phyloP scores from a whole-genome alignment of 2,113 vertebrate genomes.

The Tetraodon nigroviridis region DNA sequence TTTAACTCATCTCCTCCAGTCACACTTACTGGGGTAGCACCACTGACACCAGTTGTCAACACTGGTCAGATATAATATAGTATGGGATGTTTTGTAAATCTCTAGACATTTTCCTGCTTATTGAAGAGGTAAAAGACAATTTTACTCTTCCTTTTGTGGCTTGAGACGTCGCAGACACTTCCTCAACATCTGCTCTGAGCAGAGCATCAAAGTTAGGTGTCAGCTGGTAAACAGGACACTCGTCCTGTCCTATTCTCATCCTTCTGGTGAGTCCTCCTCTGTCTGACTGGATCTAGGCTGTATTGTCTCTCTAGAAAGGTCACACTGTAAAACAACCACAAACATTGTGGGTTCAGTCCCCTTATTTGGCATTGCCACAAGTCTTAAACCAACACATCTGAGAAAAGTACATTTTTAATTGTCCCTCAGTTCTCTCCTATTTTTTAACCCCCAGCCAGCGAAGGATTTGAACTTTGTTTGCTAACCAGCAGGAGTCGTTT shows the following conservation, averaged over 20 bases:
- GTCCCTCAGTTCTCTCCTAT: slow-evolving; percentile 7
- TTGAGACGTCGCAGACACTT: slow-evolving; percentile 13
- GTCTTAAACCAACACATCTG: slow-evolving; percentile 6
- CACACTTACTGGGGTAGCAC: too few relatives aligned
- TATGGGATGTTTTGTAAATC: too few relatives aligned
- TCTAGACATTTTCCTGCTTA: too few relatives aligned
- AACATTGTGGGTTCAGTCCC: background rate
- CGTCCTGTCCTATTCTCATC: slow-evolving; percentile 20
- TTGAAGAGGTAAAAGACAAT: too few relatives aligned
- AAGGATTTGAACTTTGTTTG: slow-evolving; percentile 59
- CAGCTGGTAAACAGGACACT: slow-evolving; percentile 45
- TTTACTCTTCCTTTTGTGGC: background rate
- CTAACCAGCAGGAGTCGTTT: slow-evolving; percentile 55
- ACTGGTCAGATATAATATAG: too few relatives aligned
- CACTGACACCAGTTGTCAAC: too few relatives aligned
- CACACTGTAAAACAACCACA: too few relatives aligned
- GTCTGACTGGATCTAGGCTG: background rate
- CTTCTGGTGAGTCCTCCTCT: slow-evolving; percentile 18
- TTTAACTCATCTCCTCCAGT: too few relatives aligned
- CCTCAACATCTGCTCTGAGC: slow-evolving; percentile 12
- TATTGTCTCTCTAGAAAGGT: too few relatives aligned
- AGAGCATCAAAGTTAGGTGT: slow-evolving; percentile 31
- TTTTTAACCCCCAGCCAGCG: slow-evolving; percentile 37
- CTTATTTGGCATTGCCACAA: background rate
- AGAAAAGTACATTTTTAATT: slow-evolving; percentile 17